Conservation (phyloP, 2,888 invertebrate species). For the Diarsia rubi region DNA sequence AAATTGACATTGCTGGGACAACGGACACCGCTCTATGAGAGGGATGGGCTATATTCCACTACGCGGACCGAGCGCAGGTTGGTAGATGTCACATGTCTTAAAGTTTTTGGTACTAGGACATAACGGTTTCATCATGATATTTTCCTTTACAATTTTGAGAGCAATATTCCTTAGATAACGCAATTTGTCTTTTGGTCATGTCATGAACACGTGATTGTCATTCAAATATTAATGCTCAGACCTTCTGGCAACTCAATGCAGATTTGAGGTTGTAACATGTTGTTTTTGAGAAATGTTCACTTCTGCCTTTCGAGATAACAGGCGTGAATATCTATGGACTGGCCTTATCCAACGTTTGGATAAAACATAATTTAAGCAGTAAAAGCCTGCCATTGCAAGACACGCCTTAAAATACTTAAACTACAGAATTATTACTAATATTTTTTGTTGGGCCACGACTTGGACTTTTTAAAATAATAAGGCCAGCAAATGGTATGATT, state of each 20-base stretch:
- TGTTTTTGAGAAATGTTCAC: not conserved
- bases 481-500: conserved; percentile 5
- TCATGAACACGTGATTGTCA: too few species aligned
- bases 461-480: not conserved
- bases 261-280: not conserved
- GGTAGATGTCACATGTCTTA: not conserved
- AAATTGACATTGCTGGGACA: not conserved
- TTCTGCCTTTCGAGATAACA: not conserved
- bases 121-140: too few species aligned
- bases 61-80: not conserved
- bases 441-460: not conserved
- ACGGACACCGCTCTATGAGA: not conserved
- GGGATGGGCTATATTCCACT: not conserved
- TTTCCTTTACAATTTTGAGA: too few species aligned
- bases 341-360: not conserved
- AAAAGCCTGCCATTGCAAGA: conserved; percentile 68
- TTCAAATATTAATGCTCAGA: not conserved
- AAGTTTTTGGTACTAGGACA: not conserved
- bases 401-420: conserved; percentile 66
- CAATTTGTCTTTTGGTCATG: not conserved
- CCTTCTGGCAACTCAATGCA: not conserved
- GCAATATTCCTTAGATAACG: too few species aligned
- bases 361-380: conserved; percentile 70
- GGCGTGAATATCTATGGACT: too few species aligned
- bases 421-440: conserved; percentile 52